Conservation (phyloP, 2,113 vertebrate species). For the Thalassarche chlororhynchos region DNA sequence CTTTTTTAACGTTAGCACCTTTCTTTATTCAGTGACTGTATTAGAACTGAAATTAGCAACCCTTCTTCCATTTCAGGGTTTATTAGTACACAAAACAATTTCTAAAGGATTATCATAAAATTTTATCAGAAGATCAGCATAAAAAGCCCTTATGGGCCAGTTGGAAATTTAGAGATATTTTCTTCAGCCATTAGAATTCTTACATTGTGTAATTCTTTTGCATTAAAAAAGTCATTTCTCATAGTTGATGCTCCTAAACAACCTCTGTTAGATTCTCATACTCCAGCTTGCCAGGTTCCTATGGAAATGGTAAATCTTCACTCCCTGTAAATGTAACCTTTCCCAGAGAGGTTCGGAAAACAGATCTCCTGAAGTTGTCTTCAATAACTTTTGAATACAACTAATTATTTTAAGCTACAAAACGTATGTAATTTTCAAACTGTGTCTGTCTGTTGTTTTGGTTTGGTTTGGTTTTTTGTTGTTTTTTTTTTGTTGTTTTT, state of each 20-base stretch:
- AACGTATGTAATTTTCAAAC: not conserved
- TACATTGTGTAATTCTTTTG: not conserved
- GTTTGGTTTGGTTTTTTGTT: no score
- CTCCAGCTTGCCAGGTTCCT: not conserved
- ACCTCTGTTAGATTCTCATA: not conserved
- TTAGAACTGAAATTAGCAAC: not conserved
- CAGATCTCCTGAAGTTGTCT: not conserved
- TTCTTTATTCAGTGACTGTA: not conserved
- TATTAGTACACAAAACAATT: not conserved
- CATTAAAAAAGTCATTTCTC: not conserved
- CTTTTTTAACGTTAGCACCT: not conserved
- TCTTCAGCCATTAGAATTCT: not conserved
- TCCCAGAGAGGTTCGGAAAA: not conserved
- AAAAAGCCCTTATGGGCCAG: not conserved
- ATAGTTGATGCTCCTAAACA: not conserved
- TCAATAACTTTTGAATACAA: not conserved
- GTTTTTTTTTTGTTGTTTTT: no score
- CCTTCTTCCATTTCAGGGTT: not conserved
- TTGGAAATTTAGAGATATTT: not conserved
- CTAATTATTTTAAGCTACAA: not conserved
- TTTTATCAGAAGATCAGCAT: not conserved
- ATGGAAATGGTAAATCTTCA: not conserved
- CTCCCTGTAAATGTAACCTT: not conserved
- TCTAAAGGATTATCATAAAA: not conserved
- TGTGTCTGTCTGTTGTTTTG: not conserved